Percentiles rank a stretch among this genome's conserved stretches.
phyloP scores from a whole-genome alignment of 2,113 vertebrate genomes.

The Cheirogaleus medius region DNA sequence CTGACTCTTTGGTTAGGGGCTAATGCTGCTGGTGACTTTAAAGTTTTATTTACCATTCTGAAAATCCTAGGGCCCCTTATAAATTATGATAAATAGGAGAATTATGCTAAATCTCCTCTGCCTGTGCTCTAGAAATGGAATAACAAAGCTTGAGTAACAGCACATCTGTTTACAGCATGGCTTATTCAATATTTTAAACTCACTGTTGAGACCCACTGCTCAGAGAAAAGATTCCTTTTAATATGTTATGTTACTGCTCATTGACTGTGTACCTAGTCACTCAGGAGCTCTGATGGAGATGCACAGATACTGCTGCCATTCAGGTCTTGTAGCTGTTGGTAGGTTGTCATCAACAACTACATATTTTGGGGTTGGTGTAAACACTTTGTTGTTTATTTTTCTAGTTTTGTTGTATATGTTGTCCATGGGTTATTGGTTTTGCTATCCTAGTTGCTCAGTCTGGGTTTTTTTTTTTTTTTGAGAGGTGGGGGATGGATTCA shows the following conservation, averaged over 20 bases:
- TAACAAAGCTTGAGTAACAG: not conserved
- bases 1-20: not conserved
- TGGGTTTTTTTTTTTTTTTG: not conserved
- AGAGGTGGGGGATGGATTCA: not conserved
- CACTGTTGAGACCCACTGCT: not conserved
- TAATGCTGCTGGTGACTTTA: not conserved
- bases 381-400: not conserved
- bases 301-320: not conserved
- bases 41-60: not conserved
- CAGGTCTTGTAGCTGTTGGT: not conserved
- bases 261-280: not conserved
- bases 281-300: not conserved
- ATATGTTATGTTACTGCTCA: not conserved
- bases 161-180: not conserved
- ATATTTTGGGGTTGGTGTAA: not conserved
- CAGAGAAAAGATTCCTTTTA: not conserved
- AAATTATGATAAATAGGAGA: too few relatives aligned
- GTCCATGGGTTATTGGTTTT: not conserved
- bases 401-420: not conserved
- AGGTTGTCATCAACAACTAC: not conserved
- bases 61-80: not conserved
- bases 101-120: not conserved
- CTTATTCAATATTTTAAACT: not conserved
- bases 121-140: not conserved
- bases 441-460: not conserved